Conservation (phyloP, 2,888 invertebrate genomes). For the Drosophila leonis region DNA sequence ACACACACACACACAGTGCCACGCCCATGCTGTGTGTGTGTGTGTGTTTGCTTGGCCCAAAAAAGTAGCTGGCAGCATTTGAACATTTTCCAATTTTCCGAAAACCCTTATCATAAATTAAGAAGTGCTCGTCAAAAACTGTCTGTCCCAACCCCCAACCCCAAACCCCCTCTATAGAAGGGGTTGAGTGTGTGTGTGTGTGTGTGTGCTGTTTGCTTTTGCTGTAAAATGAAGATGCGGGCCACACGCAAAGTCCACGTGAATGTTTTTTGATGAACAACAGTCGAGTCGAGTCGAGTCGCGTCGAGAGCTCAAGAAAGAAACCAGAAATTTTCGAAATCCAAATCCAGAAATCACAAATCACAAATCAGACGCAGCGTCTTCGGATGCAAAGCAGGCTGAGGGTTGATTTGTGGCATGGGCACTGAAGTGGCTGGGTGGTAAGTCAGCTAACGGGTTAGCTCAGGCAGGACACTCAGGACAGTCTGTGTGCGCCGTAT, state of each 20-base stretch:
- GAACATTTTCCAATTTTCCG: constrained; percentile 81
- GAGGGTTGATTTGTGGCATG: constrained; percentile 12
- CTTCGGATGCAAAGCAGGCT: constrained; percentile 50
- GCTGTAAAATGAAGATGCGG: constrained; percentile 76
- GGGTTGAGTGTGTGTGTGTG: constrained; percentile 10
- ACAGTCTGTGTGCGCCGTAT: constrained; percentile 54
- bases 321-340: constrained; percentile 14
- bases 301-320: constrained; percentile 1
- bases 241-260: constrained; percentile 39
- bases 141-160: constrained; percentile 59
- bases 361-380: constrained; percentile 60
- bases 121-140: constrained; percentile 81
- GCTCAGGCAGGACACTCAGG: constrained; percentile 42
- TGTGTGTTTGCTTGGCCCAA: constrained; percentile 49
- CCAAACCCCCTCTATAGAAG: neutral
- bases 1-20: constrained; percentile 35
- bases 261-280: constrained; percentile 66
- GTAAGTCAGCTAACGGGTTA: constrained; percentile 25
- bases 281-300: neutral
- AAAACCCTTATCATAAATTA: constrained; percentile 84
- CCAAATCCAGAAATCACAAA: constrained; percentile 47
- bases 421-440: neutral
- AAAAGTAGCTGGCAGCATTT: constrained; percentile 69
- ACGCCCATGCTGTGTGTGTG: constrained; percentile 18
- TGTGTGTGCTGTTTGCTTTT: constrained; percentile 62